Percentiles rank a stretch among this genome's conserved stretches.
phyloP scores from a whole-genome alignment of 2,888 invertebrate species.

The Lasioglossum oenotherae region DNA sequence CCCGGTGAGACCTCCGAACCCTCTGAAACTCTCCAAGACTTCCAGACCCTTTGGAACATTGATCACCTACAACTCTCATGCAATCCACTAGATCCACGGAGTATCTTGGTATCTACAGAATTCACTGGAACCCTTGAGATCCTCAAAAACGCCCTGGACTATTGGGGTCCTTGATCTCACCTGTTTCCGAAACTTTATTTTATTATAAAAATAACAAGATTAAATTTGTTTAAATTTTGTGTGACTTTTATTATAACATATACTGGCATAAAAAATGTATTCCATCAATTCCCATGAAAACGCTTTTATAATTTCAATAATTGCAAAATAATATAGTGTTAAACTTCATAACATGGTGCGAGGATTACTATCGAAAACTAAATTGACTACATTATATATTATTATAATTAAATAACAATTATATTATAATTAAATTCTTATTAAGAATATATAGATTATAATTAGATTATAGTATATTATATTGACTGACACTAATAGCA shows the following conservation, averaged over 20 bases:
- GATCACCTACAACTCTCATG: not conserved
- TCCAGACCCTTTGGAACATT: conserved; percentile 13
- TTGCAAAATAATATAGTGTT: not conserved
- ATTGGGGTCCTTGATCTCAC: not conserved
- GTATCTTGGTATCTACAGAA: not conserved
- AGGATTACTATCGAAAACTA: not conserved
- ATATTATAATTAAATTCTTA: not conserved
- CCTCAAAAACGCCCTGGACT: not conserved
- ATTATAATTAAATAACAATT: not conserved
- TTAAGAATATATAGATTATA: not conserved
- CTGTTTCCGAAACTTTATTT: too few relatives aligned
- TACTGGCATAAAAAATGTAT: too few relatives aligned
- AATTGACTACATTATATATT: not conserved
- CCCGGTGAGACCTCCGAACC: conserved; percentile 6
- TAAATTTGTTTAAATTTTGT: too few relatives aligned
- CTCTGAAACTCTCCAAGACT: conserved; percentile 23
- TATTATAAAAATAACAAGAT: too few relatives aligned
- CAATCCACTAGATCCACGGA: not conserved
- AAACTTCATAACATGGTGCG: not conserved
- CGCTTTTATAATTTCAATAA: too few relatives aligned
- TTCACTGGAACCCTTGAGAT: not conserved
- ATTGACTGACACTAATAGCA: too few relatives aligned
- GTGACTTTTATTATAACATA: too few relatives aligned
- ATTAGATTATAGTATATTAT: too few relatives aligned
- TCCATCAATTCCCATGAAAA: too few relatives aligned